These are phyloP conservation scores for Gavialis gangeticus DNA, from an alignment of 2,113 vertebrate genomes.

Conservation along the genomic window DNA sequence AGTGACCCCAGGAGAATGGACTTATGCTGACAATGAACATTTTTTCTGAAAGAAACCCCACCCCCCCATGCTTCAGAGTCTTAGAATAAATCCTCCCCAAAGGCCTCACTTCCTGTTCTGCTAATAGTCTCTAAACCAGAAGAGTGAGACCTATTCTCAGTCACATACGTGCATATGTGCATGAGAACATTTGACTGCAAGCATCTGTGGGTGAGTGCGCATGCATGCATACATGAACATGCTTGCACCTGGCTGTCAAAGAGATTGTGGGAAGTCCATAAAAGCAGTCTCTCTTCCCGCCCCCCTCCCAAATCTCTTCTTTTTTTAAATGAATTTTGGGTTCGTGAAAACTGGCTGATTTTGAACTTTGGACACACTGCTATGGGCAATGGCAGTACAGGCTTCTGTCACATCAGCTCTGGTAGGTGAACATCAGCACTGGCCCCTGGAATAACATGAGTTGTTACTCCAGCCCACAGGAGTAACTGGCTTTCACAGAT, in stretches of 20 bases:
- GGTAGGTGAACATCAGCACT: not conserved
- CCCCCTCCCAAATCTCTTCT: not conserved
- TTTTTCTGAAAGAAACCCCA: constrained; percentile 24
- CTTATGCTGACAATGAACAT: constrained; percentile 8
- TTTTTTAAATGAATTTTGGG: not conserved
- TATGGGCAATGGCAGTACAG: not conserved
- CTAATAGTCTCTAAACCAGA: constrained; percentile 8
- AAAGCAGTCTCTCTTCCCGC: not conserved
- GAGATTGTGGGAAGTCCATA: not conserved
- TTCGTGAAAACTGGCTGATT: not conserved
- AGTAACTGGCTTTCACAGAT: not conserved
- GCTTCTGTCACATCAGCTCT: not conserved
- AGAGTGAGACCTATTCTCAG: constrained; percentile 20
- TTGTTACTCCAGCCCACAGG: not conserved
- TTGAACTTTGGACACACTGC: not conserved
- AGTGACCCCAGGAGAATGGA: constrained; percentile 18
- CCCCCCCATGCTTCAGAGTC: constrained; percentile 28
- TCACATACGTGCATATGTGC: not conserved
- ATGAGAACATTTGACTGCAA: not conserved
- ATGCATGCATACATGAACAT: accelerated
- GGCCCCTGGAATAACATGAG: not conserved
- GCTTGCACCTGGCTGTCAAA: not conserved
- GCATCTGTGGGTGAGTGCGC: not conserved
- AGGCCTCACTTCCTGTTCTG: constrained; percentile 46
- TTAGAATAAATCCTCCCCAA: constrained; percentile 54